A percentile compares a stretch with the other conserved stretches of the same genome.
phyloP scores from a whole-genome alignment of 1,140 invertebrate species.

The Panulirus ornatus region DNA sequence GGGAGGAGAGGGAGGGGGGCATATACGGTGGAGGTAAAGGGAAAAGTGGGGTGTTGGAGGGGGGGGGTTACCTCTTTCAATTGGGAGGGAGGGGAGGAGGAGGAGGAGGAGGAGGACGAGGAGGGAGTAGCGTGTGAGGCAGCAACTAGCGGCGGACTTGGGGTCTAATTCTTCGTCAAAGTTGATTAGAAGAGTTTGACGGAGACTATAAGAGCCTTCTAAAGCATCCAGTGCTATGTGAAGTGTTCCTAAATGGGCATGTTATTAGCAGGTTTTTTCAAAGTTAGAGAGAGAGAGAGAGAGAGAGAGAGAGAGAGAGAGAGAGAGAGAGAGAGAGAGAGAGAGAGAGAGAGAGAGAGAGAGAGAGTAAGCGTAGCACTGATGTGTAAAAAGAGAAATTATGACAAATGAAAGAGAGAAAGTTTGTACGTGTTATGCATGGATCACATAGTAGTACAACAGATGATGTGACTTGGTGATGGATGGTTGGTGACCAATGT shows the following conservation, averaged over 20 bases:
- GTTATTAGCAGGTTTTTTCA: neutral
- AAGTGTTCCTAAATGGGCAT: neutral
- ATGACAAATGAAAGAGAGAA: neutral
- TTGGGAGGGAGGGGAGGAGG: neutral
- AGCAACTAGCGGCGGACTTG: neutral
- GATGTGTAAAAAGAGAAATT: neutral
- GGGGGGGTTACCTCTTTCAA: neutral
- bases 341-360: neutral
- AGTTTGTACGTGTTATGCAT: too few species aligned
- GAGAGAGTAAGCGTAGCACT: neutral
- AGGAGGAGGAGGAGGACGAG: neutral
- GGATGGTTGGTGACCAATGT: neutral
- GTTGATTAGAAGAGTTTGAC: neutral
- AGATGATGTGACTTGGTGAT: too few species aligned
- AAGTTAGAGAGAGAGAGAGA: neutral
- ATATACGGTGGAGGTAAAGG: too few species aligned
- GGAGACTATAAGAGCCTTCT: neutral
- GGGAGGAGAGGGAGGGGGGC: neutral
- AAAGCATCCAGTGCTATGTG: neutral
- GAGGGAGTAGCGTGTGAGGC: neutral
- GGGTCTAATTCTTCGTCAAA: neutral
- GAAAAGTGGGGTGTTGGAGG: neutral
- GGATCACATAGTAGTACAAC: too few species aligned
- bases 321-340: neutral
- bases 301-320: constrained; percentile 17